Evolutionary conservation across 2,113 vertebrate genomes (phyloP).

Genomic region (Upupa epops): DNA sequence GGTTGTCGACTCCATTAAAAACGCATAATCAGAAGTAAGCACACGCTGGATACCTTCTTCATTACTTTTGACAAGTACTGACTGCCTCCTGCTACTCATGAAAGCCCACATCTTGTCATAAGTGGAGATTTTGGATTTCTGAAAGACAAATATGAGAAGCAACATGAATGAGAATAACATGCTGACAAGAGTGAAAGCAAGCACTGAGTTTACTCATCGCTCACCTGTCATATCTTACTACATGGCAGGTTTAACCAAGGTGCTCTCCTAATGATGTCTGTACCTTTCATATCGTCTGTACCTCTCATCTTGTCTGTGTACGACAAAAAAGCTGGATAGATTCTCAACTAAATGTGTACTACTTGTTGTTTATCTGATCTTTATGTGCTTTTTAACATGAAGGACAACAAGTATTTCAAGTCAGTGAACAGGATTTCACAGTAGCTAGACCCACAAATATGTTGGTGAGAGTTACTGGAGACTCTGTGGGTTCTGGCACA

Average conservation of each 20-base stretch:
- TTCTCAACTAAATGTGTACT: not conserved
- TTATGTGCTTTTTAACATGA: not conserved
- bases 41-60: constrained; percentile 96
- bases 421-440: not conserved
- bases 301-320: not conserved
- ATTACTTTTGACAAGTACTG: constrained; percentile 94
- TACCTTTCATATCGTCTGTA: not conserved
- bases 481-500: not conserved
- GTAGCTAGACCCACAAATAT: not conserved
- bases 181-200: not conserved
- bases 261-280: not conserved
- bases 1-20: constrained; percentile 98
- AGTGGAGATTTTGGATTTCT: constrained; percentile 99
- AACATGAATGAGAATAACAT: not conserved
- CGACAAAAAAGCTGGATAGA: not conserved
- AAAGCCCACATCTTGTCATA: constrained; percentile 99
- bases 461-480: not conserved
- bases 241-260: not conserved
- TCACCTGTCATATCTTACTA: not conserved
- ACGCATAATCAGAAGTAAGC: constrained; percentile 96
- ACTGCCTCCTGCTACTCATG: constrained; percentile 96
- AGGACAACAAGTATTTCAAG: not conserved
- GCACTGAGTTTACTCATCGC: not conserved
- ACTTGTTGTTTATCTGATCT: not conserved
- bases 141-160: constrained; percentile 42